These are phyloP conservation scores for Nomada flava DNA, from an alignment of 2,888 invertebrate species.

Conservation along the genomic window DNA sequence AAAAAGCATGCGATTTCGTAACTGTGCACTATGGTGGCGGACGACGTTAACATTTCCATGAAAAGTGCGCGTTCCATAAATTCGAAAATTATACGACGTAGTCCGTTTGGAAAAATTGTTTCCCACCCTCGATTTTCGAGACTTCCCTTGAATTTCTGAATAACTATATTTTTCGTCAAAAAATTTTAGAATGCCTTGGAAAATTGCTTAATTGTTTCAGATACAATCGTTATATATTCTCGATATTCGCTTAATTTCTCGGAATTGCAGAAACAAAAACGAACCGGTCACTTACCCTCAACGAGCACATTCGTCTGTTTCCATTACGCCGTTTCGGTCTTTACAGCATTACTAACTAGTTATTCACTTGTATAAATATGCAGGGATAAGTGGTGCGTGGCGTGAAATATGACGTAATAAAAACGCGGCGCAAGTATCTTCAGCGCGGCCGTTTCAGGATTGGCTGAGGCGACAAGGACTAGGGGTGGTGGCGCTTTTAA, in stretches of 20 bases:
- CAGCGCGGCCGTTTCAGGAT: slow-evolving; percentile 70
- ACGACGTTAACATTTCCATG: slow-evolving; percentile 33
- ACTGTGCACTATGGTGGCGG: slow-evolving; percentile 1
- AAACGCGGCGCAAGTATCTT: slow-evolving; percentile 78
- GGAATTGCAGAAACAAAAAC: slow-evolving; percentile 1
- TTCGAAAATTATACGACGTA: slow-evolving; percentile 22
- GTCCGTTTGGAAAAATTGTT: slow-evolving; percentile 17
- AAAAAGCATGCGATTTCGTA: slow-evolving; percentile 44
- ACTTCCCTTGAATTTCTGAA: slow-evolving; percentile 11
- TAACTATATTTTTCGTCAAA: background rate
- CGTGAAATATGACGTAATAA: slow-evolving; percentile 81
- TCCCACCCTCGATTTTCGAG: background rate
- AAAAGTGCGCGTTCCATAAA: slow-evolving; percentile 28
- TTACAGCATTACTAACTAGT: slow-evolving; percentile 57
- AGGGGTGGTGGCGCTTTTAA: slow-evolving; percentile 72
- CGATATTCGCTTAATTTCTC: background rate
- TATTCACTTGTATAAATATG: slow-evolving; percentile 79
- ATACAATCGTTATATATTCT: background rate
- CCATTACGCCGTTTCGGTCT: slow-evolving; percentile 4
- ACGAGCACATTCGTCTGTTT: slow-evolving; percentile 46
- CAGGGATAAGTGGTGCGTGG: slow-evolving; percentile 74
- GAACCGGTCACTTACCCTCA: background rate
- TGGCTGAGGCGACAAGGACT: slow-evolving; percentile 49
- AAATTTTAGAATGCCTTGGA: background rate
- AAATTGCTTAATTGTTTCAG: too few relatives aligned